These are phyloP conservation scores for Vanessa cardui DNA, from an alignment of 2,888 invertebrate species.

Conservation along the genomic window DNA sequence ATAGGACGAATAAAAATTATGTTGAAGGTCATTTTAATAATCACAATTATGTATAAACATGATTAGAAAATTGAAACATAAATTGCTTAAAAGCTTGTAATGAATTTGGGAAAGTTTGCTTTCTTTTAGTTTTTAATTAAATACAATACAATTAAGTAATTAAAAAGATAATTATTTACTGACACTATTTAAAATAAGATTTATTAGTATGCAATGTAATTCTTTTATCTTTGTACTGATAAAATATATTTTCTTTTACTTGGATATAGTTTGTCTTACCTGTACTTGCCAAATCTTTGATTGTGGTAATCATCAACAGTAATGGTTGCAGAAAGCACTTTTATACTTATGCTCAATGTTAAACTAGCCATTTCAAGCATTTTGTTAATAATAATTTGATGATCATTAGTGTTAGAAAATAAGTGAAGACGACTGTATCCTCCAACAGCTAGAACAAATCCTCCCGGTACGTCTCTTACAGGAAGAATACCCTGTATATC, in stretches of 20 bases:
- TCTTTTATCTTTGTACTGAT: too few relatives aligned
- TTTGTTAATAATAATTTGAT: conserved; percentile 93
- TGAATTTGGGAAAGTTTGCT: too few relatives aligned
- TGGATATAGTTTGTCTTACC: conserved; percentile 75
- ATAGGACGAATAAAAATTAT: conserved; percentile 9
- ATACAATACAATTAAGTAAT: too few relatives aligned
- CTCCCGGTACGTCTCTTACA: conserved; percentile 94
- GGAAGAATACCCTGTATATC: conserved; percentile 81
- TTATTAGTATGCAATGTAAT: too few relatives aligned
- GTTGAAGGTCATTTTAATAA: conserved; percentile 38
- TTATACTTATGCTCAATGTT: conserved; percentile 92
- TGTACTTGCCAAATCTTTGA: conserved; percentile 95
- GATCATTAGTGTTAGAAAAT: conserved; percentile 91
- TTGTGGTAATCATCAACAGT: conserved; percentile 93
- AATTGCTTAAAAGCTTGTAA: too few relatives aligned
- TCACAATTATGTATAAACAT: neutral
- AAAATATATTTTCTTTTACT: neutral
- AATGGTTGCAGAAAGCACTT: conserved; percentile 91
- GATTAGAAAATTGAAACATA: too few relatives aligned
- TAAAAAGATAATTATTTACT: too few relatives aligned
- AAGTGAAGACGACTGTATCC: conserved; percentile 96
- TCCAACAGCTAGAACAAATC: conserved; percentile 95
- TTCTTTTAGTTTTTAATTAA: too few relatives aligned
- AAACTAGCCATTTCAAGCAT: conserved; percentile 91
- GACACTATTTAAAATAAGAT: too few relatives aligned